Percentiles rank a stretch among this genome's conserved stretches.
Evolutionary conservation across 2,888 invertebrate genomes (phyloP).

Genomic region (Diogma glabrata): DNA sequence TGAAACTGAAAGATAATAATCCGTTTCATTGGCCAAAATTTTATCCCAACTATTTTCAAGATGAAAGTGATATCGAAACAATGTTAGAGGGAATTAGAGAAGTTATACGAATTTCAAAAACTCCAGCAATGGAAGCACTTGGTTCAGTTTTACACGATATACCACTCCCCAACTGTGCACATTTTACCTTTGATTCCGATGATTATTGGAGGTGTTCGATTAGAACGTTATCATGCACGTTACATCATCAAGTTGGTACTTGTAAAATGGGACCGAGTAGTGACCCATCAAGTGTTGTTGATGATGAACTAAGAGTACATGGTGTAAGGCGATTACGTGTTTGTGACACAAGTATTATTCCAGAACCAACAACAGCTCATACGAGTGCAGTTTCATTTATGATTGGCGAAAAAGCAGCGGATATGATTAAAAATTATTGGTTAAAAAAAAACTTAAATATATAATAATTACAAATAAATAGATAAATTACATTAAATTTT

Average conservation of each 20-base stretch:
- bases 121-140: slow-evolving; percentile 40
- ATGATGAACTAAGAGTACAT: slow-evolving; percentile 42
- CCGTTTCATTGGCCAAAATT: slow-evolving; percentile 53
- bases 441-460: background rate
- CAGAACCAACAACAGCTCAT: slow-evolving; percentile 41
- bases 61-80: slow-evolving; percentile 50
- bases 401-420: slow-evolving; percentile 46
- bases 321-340: slow-evolving; percentile 40
- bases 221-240: slow-evolving; percentile 46
- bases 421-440: slow-evolving; percentile 41
- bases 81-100: slow-evolving; percentile 47
- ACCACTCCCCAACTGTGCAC: slow-evolving; percentile 47
- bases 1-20: slow-evolving; percentile 52
- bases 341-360: slow-evolving; percentile 43
- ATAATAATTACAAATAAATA: too few species aligned
- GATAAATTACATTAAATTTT: too few species aligned
- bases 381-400: slow-evolving; percentile 44
- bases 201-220: slow-evolving; percentile 55
- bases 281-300: slow-evolving; percentile 51
- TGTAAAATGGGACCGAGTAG: slow-evolving; percentile 51
- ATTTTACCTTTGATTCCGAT: slow-evolving; percentile 40
- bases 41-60: slow-evolving; percentile 54
- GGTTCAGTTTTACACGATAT: slow-evolving; percentile 42
- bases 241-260: slow-evolving; percentile 52
- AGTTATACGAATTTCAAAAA: slow-evolving; percentile 39